Percentiles rank a stretch among this genome's conserved stretches.
These are phyloP conservation scores for Lepidotrigona ventralis DNA, from an alignment of 1,140 invertebrate species.

Conservation along the genomic window DNA sequence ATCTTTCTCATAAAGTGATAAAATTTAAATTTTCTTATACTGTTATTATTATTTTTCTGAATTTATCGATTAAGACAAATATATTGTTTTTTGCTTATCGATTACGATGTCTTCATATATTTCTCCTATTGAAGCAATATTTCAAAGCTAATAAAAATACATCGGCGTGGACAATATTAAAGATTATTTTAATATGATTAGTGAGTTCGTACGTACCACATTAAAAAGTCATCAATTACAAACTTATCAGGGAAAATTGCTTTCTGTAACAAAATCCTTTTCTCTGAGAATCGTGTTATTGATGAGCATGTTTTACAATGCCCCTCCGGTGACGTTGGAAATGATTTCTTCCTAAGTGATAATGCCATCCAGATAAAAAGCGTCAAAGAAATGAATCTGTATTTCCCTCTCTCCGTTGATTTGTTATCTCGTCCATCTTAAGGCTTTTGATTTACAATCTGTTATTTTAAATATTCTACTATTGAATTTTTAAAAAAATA, in stretches of 20 bases:
- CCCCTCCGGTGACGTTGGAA: constrained; percentile 63
- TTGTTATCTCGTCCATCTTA: constrained; percentile 48
- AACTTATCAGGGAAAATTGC: background rate
- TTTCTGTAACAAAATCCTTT: background rate
- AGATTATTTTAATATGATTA: constrained; percentile 23
- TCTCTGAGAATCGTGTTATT: constrained; percentile 49
- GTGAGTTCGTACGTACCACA: background rate
- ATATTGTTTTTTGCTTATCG: too few species aligned
- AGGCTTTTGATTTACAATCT: constrained; percentile 24
- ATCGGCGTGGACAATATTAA: too few species aligned
- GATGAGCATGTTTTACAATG: constrained; percentile 58
- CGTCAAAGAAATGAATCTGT: constrained; percentile 49
- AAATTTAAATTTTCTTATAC: background rate
- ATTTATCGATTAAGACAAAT: too few species aligned
- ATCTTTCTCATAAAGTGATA: background rate
- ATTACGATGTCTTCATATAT: background rate
- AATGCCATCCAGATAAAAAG: constrained; percentile 55
- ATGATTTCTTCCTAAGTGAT: too few species aligned
- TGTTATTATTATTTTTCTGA: too few species aligned
- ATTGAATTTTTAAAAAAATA: too few species aligned
- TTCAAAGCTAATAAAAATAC: too few species aligned
- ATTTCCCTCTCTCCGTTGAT: constrained; percentile 27
- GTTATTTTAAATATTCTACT: background rate
- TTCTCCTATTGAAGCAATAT: background rate
- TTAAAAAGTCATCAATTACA: constrained; percentile 15